A percentile compares a stretch with the other conserved stretches of the same genome.
Conservation (phyloP, 2,797 vertebrate species). For the Anguilla megastoma region DNA sequence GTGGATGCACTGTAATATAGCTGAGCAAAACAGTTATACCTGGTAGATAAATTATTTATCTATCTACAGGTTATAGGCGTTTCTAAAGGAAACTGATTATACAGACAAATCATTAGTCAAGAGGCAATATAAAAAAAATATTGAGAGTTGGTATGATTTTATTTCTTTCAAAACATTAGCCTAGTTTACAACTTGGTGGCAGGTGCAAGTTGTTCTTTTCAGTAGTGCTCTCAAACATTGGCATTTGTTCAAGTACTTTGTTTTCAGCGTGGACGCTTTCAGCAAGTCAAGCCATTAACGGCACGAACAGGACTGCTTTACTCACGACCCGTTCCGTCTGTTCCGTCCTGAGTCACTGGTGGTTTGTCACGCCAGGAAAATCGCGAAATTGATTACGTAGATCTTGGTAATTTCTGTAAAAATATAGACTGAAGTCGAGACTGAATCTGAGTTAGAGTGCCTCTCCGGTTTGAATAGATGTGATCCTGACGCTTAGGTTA, state of each 20-base stretch:
- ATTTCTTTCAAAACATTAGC: not conserved
- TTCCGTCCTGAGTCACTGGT: not conserved
- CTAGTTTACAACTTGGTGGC: not conserved
- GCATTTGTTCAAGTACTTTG: not conserved
- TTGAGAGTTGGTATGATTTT: not conserved
- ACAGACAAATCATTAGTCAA: not conserved
- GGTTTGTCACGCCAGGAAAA: not conserved
- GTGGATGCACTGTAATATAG: too few relatives aligned
- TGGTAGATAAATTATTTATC: too few relatives aligned
- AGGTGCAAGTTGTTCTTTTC: not conserved
- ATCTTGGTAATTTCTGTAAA: not conserved
- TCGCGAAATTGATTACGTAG: not conserved
- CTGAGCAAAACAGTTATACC: too few relatives aligned
- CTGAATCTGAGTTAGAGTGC: not conserved
- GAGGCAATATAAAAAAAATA: not conserved
- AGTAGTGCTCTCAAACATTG: not conserved
- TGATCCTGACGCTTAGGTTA: not conserved
- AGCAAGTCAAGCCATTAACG: not conserved
- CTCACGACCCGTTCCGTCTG: not conserved
- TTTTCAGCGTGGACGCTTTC: not conserved
- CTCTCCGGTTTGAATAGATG: not conserved
- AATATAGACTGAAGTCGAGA: not conserved
- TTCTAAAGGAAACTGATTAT: not conserved
- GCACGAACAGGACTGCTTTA: not conserved
- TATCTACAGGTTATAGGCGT: too few relatives aligned